Evolutionary conservation across 2,797 vertebrate species (phyloP), one percentile per base, ranked within the genome.

Genomic region (Brotogeris chrysoptera): DNA sequence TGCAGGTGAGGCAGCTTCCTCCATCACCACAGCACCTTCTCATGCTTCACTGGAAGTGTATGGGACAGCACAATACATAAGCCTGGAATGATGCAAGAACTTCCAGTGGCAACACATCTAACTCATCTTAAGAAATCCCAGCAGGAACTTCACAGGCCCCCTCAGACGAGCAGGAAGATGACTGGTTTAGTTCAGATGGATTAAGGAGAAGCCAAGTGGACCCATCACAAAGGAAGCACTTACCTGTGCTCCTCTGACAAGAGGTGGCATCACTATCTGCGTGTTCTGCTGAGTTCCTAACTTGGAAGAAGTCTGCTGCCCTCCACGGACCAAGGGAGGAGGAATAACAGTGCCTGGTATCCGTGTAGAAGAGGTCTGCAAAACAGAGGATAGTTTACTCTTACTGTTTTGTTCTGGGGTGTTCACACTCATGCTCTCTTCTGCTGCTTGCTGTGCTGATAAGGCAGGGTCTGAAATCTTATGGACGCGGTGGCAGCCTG

Each of bases 161-260:
- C 47, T 32, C 46, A 46, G 49, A 23, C 10, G 23, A 72, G 49
- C 28, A 36, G 44, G 28, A 61, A 34, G 64, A 18, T 7, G 27
- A 20, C 27, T 3, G 21, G 23, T 59, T 36, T 1, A 19, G 36
- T 16, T 13, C 16, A 46, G 83, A 11, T 2, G 17, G 27, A 3
- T 6, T 5, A 16, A 32, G 38, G 34, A 16, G 50, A 32, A 50
- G 0, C 5, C 39, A 25, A 41, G 38, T 0, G 3, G 39, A 17
- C 24, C 16, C 19, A 34, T 4, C 11, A 17, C 23, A 3, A 15
- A 28, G 38, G 20, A 23, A n/a, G 34, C 8, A 72, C 98, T 97
- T 70, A 99, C 99, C 99, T 99, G 99, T 13, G 99, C 99, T 72
- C 99, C 99, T 97, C 99, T 98, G 94, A 99, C 99, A 39, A 99